Evolutionary conservation across 2,113 vertebrate species (phyloP).

Genomic region (Marcusenius ussheri): DNA sequence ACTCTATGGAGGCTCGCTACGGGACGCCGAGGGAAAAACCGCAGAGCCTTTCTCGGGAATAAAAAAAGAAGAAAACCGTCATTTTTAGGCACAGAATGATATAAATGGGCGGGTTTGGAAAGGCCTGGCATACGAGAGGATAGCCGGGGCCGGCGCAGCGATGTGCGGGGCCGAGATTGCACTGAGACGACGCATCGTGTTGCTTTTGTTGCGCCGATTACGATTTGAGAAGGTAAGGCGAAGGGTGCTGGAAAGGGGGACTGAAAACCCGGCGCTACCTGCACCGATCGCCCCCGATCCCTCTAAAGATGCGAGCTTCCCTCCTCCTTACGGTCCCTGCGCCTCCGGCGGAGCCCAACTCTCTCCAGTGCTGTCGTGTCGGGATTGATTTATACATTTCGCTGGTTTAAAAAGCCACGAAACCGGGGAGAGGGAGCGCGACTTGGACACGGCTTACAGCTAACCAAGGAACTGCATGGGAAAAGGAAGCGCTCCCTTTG

Average conservation of each 20-base stretch:
- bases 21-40: conserved; percentile 36
- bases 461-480: neutral
- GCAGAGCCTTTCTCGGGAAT: conserved; percentile 37
- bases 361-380: neutral
- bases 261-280: neutral
- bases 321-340: neutral
- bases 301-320: neutral
- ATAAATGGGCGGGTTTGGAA: conserved; percentile 34
- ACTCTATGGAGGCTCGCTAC: conserved; percentile 46
- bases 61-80: neutral
- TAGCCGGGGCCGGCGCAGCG: conserved; percentile 36
- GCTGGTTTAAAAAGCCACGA: conserved; percentile 6
- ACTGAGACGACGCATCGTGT: conserved; percentile 40
- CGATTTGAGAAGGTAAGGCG: conserved; percentile 29
- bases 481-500: conserved; percentile 7
- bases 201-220: conserved; percentile 36
- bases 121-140: conserved; percentile 32
- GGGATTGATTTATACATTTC: conserved; percentile 1
- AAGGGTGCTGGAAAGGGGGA: neutral
- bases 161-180: conserved; percentile 64
- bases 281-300: neutral
- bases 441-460: conserved; percentile 24
- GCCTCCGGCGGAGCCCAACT: neutral
- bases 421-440: conserved; percentile 17
- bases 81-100: conserved; percentile 31